Conservation (phyloP, 2,797 vertebrate genomes). For the Astyanax mexicanus region DNA sequence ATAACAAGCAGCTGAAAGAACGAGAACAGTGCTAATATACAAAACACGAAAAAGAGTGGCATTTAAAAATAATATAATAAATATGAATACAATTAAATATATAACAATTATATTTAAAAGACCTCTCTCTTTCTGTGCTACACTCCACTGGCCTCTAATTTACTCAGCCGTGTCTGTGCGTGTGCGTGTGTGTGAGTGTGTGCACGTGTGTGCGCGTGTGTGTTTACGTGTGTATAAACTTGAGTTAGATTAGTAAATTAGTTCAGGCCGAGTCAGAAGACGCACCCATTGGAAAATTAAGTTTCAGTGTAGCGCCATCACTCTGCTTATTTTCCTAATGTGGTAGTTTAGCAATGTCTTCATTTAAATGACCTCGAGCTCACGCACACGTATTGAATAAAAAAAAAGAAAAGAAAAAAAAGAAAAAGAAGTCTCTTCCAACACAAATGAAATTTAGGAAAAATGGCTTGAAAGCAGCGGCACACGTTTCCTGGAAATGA, state of each 20-base stretch:
- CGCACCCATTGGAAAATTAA: conserved; percentile 37
- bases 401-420: conserved; percentile 19
- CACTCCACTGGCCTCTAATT: not conserved
- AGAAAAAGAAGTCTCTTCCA: conserved; percentile 2
- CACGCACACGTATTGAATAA: not conserved
- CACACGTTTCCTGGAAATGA: conserved; percentile 17
- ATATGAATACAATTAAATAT: not conserved
- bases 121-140: not conserved
- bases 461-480: conserved; percentile 37
- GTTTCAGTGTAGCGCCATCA: conserved; percentile 27
- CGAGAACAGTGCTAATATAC: no score
- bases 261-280: not conserved
- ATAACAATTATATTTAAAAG: not conserved
- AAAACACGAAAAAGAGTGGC: no score
- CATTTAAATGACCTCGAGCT: conserved; percentile 35
- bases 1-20: not conserved
- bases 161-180: not conserved
- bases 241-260: conserved; percentile 9
- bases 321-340: conserved; percentile 35
- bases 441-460: conserved; percentile 42
- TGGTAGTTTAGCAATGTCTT: conserved; percentile 34
- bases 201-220: not conserved
- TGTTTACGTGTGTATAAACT: not conserved
- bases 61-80: not conserved
- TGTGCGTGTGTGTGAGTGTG: not conserved